Evolutionary conservation across 2,888 invertebrate genomes (phyloP), one percentile per base, ranked within the genome.

Genomic region (Eupithecia vulgata): DNA sequence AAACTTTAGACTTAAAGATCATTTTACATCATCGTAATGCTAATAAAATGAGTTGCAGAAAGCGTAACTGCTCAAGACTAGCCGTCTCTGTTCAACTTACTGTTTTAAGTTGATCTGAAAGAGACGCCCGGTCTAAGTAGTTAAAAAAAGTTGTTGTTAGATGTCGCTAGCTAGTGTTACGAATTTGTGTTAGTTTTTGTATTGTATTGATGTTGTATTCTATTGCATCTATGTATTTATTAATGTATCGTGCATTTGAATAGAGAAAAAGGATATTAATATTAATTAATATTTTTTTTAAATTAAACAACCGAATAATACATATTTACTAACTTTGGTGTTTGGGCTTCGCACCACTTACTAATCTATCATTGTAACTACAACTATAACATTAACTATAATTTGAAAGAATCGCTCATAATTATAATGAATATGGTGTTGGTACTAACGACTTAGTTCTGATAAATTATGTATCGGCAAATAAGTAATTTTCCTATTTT

Each of bases 331-430:
- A 66, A 73, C 25, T 21, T 17, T 64, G 73, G 73, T 64, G 70
- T 34, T 67, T 70, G 68, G 76, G 76, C 74, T 74, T 74, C 59
- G 73, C 76, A 13, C 5, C 34, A 17, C 17, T 17, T 61, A 61
- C 34, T 61, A 61, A 61, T 30, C 13, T 25, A 10, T 17, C 15
- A 34, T 17, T n/a, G 8, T 61, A 34, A 34, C 10, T 34, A 17
- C 34, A 61, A 12, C n/a, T n/a, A n/a, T n/a, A n/a, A n/a, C n/a
- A n/a, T n/a, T n/a, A n/a, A n/a, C n/a, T n/a, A n/a, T n/a, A n/a
- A n/a, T n/a, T n/a, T n/a, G 21, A 4, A 52, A 52, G 0, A 52
- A 21, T 17, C 17, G 7, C 17, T 45, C 13, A n/a, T 45, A 52
- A 52, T 52, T 21, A 52, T 52, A 52, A 21, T 12, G 12, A 52